Evolutionary conservation across 2,888 invertebrate species (phyloP).

Genomic region (Stenichneumon culpator): DNA sequence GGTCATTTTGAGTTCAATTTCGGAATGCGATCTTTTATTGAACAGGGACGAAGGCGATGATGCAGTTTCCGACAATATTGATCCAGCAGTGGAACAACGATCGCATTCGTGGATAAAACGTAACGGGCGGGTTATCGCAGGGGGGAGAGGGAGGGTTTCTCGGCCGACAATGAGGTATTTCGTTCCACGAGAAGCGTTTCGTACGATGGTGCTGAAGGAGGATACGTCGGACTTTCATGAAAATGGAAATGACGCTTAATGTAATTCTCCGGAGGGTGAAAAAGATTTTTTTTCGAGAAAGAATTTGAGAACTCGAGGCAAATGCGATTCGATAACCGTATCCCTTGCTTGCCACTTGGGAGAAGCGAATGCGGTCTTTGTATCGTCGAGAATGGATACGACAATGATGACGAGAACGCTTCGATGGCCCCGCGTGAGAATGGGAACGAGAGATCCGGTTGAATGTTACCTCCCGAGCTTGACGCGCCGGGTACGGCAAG

Average conservation of each 20-base stretch:
- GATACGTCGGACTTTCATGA: background rate
- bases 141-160: background rate
- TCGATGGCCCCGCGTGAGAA: background rate
- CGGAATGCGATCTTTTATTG: background rate
- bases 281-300: background rate
- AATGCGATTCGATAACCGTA: conserved; percentile 37
- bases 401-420: conserved; percentile 42
- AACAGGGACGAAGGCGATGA: background rate
- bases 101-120: conserved; percentile 8
- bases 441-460: conserved; percentile 16
- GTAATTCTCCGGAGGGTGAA: conserved; percentile 3
- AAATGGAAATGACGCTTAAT: conserved; percentile 5
- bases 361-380: conserved; percentile 31
- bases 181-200: conserved; percentile 48
- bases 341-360: conserved; percentile 23
- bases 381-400: conserved; percentile 34
- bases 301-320: conserved; percentile 42
- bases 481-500: conserved; percentile 48
- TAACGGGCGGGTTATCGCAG: background rate
- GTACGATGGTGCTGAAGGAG: background rate
- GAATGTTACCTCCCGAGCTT: conserved; percentile 24
- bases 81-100: background rate
- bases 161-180: conserved; percentile 15
- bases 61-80: background rate
- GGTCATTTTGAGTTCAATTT: background rate